A percentile compares a stretch with the other conserved stretches of the same genome.
Conservation (phyloP, 2,113 vertebrate genomes). For the Cyanistes caeruleus region DNA sequence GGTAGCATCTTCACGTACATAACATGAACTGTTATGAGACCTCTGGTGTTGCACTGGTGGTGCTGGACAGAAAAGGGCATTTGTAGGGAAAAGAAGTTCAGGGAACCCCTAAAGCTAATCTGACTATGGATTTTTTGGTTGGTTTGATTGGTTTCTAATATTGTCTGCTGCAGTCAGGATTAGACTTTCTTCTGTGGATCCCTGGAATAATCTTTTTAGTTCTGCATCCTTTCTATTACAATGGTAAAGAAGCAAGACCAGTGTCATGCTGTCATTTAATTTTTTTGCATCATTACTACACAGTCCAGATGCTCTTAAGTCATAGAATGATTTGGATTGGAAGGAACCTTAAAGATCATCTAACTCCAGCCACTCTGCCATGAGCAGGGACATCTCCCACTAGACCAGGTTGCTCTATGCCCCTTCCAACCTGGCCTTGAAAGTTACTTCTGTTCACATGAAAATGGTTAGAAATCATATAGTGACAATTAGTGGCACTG, state of each 20-base stretch:
- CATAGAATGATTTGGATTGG: not conserved
- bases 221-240: not conserved
- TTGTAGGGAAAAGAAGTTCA: not conserved
- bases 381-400: not conserved
- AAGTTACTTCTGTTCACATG: not conserved
- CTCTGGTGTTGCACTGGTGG: not conserved
- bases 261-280: not conserved
- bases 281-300: not conserved
- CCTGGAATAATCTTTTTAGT: not conserved
- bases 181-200: not conserved
- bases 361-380: not conserved
- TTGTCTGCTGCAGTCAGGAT: not conserved
- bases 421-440: not conserved
- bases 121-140: not conserved
- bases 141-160: not conserved
- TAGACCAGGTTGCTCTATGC: not conserved
- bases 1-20: rapidly evolving
- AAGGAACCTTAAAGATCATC: not conserved
- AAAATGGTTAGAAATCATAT: not conserved
- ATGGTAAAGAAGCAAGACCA: not conserved
- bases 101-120: not conserved
- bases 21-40: not conserved
- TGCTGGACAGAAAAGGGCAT: not conserved
- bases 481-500: not conserved
- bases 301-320: not conserved